A percentile compares a stretch with the other conserved stretches of the same genome.
Conservation (phyloP, 1,140 invertebrate species). For the Drosophila grimshawi region DNA sequence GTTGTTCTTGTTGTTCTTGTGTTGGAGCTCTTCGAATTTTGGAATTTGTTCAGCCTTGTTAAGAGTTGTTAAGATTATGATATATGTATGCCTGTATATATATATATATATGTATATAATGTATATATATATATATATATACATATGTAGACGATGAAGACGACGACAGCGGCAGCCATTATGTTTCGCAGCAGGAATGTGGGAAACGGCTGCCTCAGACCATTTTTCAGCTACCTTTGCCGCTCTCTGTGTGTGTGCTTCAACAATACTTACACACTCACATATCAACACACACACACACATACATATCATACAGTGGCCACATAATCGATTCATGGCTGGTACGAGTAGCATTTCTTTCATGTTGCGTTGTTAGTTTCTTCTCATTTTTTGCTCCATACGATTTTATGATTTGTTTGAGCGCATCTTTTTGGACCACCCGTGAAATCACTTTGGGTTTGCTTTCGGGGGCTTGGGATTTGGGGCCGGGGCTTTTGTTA, state of each 20-base stretch:
- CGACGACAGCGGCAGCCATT: conserved; percentile 78
- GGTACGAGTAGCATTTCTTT: conserved; percentile 79
- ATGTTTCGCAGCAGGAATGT: conserved; percentile 82
- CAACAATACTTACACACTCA: conserved; percentile 42
- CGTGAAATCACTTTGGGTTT: conserved; percentile 79
- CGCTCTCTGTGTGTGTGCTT: conserved; percentile 30
- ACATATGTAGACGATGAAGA: conserved; percentile 39
- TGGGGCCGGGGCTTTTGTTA: conserved; percentile 72
- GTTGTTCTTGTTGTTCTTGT: neutral
- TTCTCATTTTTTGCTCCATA: conserved; percentile 49
- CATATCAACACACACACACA: neutral
- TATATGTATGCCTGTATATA: conserved; percentile 69
- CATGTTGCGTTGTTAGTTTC: conserved; percentile 81
- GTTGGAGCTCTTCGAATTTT: conserved; percentile 73
- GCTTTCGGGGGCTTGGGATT: conserved; percentile 50
- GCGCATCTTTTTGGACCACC: conserved; percentile 80
- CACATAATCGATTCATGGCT: conserved; percentile 83
- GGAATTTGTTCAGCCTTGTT: conserved; percentile 84
- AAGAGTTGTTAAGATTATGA: conserved; percentile 84
- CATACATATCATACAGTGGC: conserved; percentile 49
- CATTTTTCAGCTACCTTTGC: conserved; percentile 61
- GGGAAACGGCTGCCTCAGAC: conserved; percentile 75
- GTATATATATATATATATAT: conserved; percentile 28
- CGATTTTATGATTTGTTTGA: conserved; percentile 83
- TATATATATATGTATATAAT: conserved; percentile 19